These are phyloP conservation scores for Dexiosoma caninum DNA, from an alignment of 2,888 invertebrate genomes.

Conservation along the genomic window DNA sequence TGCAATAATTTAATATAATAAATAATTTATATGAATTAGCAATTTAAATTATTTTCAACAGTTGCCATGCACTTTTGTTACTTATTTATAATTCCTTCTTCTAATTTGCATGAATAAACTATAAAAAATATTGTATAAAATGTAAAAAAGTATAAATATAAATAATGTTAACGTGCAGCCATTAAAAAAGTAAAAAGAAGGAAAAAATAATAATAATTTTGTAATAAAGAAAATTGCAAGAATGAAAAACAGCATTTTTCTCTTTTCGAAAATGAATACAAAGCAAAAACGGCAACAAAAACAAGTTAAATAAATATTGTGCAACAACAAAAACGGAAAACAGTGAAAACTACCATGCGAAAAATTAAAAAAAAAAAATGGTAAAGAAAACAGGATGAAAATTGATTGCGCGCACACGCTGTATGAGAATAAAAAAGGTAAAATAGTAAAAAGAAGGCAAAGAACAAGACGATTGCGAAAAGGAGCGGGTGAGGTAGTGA, in stretches of 20 bases:
- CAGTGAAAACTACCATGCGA: constrained; percentile 20
- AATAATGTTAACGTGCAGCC: constrained; percentile 70
- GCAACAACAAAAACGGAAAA: constrained; percentile 39
- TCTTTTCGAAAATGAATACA: constrained; percentile 61
- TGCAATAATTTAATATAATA: constrained; percentile 6
- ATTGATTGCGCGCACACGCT: constrained; percentile 63
- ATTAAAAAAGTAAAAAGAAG: constrained; percentile 62
- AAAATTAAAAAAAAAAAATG: not conserved
- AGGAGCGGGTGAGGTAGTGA: not conserved
- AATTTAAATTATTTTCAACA: constrained; percentile 9
- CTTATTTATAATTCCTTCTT: constrained; percentile 58
- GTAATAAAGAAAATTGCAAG: constrained; percentile 70
- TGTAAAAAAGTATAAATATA: constrained; percentile 72
- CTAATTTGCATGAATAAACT: constrained; percentile 76
- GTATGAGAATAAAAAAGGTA: constrained; percentile 43
- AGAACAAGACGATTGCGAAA: constrained; percentile 2
- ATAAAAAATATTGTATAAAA: constrained; percentile 69
- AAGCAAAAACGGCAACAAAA: constrained; percentile 57
- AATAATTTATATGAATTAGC: constrained; percentile 18
- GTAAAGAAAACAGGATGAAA: constrained; percentile 35
- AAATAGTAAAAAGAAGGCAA: constrained; percentile 45
- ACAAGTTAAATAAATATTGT: constrained; percentile 67
- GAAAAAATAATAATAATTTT: constrained; percentile 68
- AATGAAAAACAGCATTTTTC: constrained; percentile 59
- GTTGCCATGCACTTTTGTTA: not conserved